Percentiles rank a stretch among this genome's conserved stretches.
Conservation (phyloP, 2,113 vertebrate species). For the Hystrix cristata region DNA sequence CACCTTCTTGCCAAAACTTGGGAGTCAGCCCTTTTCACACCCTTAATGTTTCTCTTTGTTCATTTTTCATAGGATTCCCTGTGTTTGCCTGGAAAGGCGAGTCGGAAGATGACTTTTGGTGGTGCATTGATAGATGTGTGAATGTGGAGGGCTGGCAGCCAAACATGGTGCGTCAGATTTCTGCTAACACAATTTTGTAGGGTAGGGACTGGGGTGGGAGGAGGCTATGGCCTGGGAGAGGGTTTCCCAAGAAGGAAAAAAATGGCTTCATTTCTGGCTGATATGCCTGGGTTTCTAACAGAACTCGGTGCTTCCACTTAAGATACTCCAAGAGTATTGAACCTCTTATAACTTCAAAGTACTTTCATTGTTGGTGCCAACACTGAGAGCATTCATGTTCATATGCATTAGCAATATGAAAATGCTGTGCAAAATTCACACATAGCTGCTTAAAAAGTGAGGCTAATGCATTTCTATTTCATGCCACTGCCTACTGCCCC, state of each 20-base stretch:
- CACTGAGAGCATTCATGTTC: slow-evolving; percentile 38
- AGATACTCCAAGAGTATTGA: not conserved
- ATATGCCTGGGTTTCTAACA: slow-evolving; percentile 7
- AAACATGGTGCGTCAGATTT: slow-evolving; percentile 93
- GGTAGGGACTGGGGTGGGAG: not conserved
- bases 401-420: slow-evolving; percentile 27
- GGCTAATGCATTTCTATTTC: not conserved
- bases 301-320: not conserved
- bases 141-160: slow-evolving; percentile 99
- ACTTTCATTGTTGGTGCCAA: not conserved
- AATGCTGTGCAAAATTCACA: not conserved
- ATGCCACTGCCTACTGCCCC: not conserved
- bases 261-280: not conserved
- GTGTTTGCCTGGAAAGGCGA: slow-evolving; percentile 99
- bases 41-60: slow-evolving; percentile 49
- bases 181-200: not conserved
- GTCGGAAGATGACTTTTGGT: slow-evolving; percentile 99
- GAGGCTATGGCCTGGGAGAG: not conserved
- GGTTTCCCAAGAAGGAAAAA: not conserved
- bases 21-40: not conserved
- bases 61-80: slow-evolving; percentile 92
- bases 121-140: slow-evolving; percentile 99
- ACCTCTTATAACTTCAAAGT: not conserved
- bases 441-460: slow-evolving; percentile 2
- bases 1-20: not conserved